Base-by-base conservation (phyloP, 2,888 invertebrate genomes). In the Apotomis betuletana region DNA sequence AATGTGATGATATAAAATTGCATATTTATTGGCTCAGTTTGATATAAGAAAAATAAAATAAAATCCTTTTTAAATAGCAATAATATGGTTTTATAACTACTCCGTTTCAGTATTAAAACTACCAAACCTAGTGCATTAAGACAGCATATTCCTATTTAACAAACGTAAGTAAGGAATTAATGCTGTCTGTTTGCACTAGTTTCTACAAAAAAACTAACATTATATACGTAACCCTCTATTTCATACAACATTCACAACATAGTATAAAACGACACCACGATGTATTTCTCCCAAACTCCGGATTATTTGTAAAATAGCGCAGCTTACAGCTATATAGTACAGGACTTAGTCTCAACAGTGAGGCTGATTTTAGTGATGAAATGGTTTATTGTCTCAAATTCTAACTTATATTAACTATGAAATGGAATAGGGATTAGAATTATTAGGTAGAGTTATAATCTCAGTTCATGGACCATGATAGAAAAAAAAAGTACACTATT, bases 321-420 rank as follows among this genome's bases (percentile, higher is more conserved):
- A 77, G 77, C 80, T 83, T 83, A 85, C 62, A 75, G 60, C 79
- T 86, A 86, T 86, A 85, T 86, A 81, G 82, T 86, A 87, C 85
- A 86, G 73, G 77, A 76, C 79, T 79, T 80, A 79, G 79, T 82
- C 82, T 80, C 79, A 41, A 5, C 13, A 55, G 57, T n/a, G 27
- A 54, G 69, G 55, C 57, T 70, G 64, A 64, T 64, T 70, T 51
- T 59, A 64, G 52, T 41, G 49, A 9, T 15, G 3, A 3, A 60
- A 15, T 38, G 27, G n/a, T 6, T 64, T 70, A 70, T 70, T 70
- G 70, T 70, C 70, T 52, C 41, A 5, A 38, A 12, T 49, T 49
- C 9, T 12, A 49, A 58, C 51, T 58, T 64, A 58, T 49, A 9
- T 57, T 54, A 54, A 62, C 9, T 52, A 46, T 49, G 51, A 44